phyloP scores from a whole-genome alignment of 2,888 invertebrate genomes.

The Trachelus iudaicus region DNA sequence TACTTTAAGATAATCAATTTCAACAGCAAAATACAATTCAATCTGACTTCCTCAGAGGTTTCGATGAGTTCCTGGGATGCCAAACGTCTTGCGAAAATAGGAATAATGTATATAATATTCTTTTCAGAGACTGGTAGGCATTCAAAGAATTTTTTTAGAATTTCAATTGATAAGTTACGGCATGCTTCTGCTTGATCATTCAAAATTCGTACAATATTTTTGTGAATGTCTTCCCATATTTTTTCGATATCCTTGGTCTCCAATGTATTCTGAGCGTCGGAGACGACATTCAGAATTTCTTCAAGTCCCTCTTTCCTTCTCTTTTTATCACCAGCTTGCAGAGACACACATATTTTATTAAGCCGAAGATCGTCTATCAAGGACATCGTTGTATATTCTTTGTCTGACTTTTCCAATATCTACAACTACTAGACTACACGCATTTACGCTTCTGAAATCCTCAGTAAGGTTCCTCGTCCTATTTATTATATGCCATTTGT shows the following conservation, averaged over 20 bases:
- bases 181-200: slow-evolving; percentile 74
- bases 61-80: slow-evolving; percentile 80
- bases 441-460: neutral
- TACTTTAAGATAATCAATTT: slow-evolving; percentile 75
- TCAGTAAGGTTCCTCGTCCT: neutral
- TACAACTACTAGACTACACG: neutral
- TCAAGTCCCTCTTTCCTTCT: slow-evolving; percentile 70
- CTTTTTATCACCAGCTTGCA: slow-evolving; percentile 74
- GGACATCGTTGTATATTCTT: neutral
- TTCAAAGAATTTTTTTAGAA: slow-evolving; percentile 70
- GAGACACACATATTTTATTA: slow-evolving; percentile 33
- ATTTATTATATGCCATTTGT: neutral
- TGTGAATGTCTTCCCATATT: slow-evolving; percentile 65
- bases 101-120: slow-evolving; percentile 80
- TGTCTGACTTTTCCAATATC: neutral
- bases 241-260: slow-evolving; percentile 58
- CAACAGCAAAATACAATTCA: slow-evolving; percentile 76
- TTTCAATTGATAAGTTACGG: slow-evolving; percentile 70
- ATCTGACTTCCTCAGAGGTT: slow-evolving; percentile 84
- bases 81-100: slow-evolving; percentile 80
- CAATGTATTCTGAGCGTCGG: slow-evolving; percentile 65
- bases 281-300: slow-evolving; percentile 67
- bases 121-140: slow-evolving; percentile 75
- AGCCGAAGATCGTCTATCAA: neutral
- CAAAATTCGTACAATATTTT: slow-evolving; percentile 65